Percentiles rank a stretch among this genome's conserved stretches.
Evolutionary conservation across 2,113 vertebrate genomes (phyloP).

Genomic region (Chauna torquata): DNA sequence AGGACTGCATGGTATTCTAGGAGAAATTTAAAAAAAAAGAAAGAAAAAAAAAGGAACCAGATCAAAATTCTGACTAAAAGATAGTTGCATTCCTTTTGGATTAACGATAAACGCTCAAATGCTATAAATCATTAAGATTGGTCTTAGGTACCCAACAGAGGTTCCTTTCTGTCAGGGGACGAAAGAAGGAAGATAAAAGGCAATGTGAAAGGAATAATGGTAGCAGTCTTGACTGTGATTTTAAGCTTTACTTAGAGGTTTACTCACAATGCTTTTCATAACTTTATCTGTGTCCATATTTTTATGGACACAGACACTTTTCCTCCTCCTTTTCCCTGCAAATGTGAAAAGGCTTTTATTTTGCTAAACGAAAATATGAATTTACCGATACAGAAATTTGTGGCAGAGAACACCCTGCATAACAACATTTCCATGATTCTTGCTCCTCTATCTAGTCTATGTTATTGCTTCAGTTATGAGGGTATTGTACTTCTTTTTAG

Average conservation of each 20-base stretch:
- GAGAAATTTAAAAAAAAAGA: not conserved
- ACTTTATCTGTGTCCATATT: not conserved
- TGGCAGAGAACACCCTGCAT: not conserved
- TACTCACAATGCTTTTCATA: not conserved
- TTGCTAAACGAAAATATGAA: not conserved
- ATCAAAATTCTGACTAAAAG: not conserved
- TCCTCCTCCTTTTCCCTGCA: not conserved
- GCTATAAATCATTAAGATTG: not conserved
- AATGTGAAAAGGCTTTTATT: not conserved
- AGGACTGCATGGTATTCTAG: not conserved
- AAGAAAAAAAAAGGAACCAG: not conserved
- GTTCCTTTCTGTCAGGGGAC: not conserved
- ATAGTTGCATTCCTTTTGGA: not conserved
- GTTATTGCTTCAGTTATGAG: not conserved
- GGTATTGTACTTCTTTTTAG: not conserved
- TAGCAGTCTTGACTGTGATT: not conserved
- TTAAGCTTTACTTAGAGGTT: not conserved
- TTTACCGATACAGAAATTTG: not conserved
- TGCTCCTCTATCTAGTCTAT: not conserved
- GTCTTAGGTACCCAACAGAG: not conserved
- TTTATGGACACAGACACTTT: not conserved
- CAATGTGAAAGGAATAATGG: not conserved
- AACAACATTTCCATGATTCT: not conserved
- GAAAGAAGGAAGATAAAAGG: not conserved
- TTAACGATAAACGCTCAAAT: not conserved